Base-by-base conservation (phyloP, 2,888 invertebrate species). In the Catocala nupta region DNA sequence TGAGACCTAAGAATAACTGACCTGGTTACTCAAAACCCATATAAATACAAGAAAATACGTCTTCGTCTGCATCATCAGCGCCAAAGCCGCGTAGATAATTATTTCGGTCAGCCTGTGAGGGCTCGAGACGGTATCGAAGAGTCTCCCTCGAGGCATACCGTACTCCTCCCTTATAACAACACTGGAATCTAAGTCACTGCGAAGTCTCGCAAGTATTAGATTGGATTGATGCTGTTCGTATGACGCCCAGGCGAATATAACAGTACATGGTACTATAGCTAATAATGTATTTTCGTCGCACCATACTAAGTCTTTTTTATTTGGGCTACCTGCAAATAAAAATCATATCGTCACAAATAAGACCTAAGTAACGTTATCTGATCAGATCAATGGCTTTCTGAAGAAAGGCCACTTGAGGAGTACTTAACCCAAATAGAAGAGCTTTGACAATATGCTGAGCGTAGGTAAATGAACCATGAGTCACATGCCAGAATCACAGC, bases 171-270 rank as follows among this genome's bases (percentile, higher is more conserved):
- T 25, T 39, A 39, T 39, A 39, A 39, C 36, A 39, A 8, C 6
- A 8, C 5, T 1, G 9, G 36, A 39, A 39, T 39, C 6, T 9
- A 39, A 0, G 36, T 39, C 36, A 9, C 36, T 39, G 6, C 36
- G 36, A 39, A 39, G 36, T 8, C 8, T 9, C 8, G 36, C 36
- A 9, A 48, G 25, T 16, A 48, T 33, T 48, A 10, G 0, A 5
- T 16, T 48, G 9, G 48, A 48, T 25, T 48, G 16, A 13, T 48
- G 25, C 25, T 48, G 48, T 25, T 48, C 48, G 10, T 48, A 48
- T 16, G 48, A 48, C 12, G 48, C 48, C 48, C 48, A 48, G 10
- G 10, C 8, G 25, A 48, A 48, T 6, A 48, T 5, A 48, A 10
- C 5, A 7, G 8, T 25, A 9, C 48, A 10, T 5, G 48, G 48